phyloP scores from a whole-genome alignment of 2,113 vertebrate species.

The Ursus arctos region DNA sequence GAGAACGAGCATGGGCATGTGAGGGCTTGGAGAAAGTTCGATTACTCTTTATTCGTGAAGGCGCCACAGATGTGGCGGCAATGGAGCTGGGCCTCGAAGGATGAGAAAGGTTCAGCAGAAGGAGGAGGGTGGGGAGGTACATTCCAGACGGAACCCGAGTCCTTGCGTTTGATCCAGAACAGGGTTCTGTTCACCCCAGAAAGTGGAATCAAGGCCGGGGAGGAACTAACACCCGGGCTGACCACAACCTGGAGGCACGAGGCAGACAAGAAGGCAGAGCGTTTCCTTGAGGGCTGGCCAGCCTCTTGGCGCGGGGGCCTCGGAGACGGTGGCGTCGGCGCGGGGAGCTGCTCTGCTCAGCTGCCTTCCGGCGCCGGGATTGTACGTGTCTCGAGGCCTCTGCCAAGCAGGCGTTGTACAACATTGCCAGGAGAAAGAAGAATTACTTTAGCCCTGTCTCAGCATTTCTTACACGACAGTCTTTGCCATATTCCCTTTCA shows the following conservation, averaged over 20 bases:
- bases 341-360: background rate
- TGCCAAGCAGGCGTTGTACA: slow-evolving; percentile 48
- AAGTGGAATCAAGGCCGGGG: background rate
- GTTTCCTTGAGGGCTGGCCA: background rate
- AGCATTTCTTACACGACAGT: background rate
- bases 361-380: slow-evolving; percentile 21
- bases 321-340: background rate
- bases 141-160: background rate
- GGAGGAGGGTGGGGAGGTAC: background rate
- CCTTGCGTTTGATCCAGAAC: background rate
- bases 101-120: background rate
- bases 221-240: background rate
- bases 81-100: background rate
- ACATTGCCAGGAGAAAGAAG: slow-evolving; percentile 62
- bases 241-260: background rate
- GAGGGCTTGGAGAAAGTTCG: background rate
- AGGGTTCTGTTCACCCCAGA: background rate
- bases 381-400: background rate
- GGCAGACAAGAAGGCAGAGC: background rate
- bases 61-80: background rate
- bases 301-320: background rate
- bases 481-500: slow-evolving; percentile 47
- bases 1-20: background rate
- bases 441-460: slow-evolving; percentile 32
- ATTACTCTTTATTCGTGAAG: background rate